Percentiles rank a stretch among this genome's conserved stretches.
These are phyloP conservation scores for Syngnathus acus DNA, from an alignment of 2,797 vertebrate genomes.

Conservation along the genomic window DNA sequence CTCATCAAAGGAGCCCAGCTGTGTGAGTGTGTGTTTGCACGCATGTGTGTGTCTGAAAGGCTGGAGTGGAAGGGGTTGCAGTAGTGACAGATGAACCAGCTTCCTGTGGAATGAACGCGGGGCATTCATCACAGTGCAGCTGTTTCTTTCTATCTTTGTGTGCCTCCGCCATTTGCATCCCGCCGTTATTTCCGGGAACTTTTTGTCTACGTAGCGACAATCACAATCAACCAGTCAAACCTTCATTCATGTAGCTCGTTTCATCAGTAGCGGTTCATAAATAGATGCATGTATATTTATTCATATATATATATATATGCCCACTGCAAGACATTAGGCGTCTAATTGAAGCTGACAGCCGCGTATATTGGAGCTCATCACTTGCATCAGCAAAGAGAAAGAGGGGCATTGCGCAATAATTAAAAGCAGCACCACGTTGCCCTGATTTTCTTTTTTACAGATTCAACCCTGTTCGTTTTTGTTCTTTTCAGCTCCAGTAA, in stretches of 20 bases:
- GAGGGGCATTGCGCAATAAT: neutral
- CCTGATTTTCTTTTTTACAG: neutral
- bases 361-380: neutral
- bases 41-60: constrained; percentile 41
- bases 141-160: constrained; percentile 42
- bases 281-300: too few species aligned
- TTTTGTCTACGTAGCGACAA: neutral
- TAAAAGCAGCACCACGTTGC: neutral
- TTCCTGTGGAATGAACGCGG: constrained; percentile 65
- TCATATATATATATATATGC: too few species aligned
- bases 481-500: neutral
- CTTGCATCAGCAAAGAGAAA: neutral
- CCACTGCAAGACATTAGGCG: neutral
- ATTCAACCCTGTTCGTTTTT: neutral
- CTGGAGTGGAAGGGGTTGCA: constrained; percentile 57
- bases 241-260: neutral
- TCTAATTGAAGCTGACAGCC: neutral
- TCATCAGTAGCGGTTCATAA: too few species aligned
- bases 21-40: constrained; percentile 52
- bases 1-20: constrained; percentile 71
- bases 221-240: neutral
- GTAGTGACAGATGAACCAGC: constrained; percentile 59
- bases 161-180: constrained; percentile 5
- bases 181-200: neutral
- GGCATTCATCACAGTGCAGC: constrained; percentile 68